Conservation (phyloP, 1,140 invertebrate species). For the Archegozetes longisetosus region DNA sequence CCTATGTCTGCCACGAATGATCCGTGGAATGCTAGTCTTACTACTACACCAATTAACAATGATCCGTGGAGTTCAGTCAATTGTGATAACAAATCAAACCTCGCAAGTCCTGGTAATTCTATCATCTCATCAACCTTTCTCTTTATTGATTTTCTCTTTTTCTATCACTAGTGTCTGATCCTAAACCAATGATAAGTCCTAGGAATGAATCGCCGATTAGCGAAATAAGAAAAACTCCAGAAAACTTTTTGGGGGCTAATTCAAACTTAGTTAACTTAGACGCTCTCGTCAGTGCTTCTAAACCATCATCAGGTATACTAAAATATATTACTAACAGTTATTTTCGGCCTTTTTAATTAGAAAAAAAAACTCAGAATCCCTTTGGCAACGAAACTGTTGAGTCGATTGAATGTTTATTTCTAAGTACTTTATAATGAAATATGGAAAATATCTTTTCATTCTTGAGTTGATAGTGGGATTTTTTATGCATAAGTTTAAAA, state of each 20-base stretch:
- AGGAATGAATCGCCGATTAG: neutral
- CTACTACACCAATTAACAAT: neutral
- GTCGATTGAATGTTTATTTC: conserved; percentile 3
- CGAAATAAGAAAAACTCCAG: conserved; percentile 58
- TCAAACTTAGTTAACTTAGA: conserved; percentile 84
- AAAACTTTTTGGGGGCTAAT: conserved; percentile 84
- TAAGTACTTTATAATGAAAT: neutral
- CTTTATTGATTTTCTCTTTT: neutral
- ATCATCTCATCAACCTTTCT: neutral
- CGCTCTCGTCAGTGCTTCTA: conserved; percentile 63
- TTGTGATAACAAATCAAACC: neutral
- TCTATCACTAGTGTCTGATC: neutral
- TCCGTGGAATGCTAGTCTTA: neutral
- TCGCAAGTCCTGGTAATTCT: neutral
- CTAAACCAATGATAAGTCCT: neutral
- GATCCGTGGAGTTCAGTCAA: conserved; percentile 8
- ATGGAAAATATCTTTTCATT: too few species aligned
- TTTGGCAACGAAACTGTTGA: conserved; percentile 3
- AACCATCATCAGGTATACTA: conserved; percentile 17
- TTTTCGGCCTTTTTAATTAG: neutral
- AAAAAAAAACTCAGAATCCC: neutral
- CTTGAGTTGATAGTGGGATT: too few species aligned
- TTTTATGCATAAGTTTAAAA: too few species aligned
- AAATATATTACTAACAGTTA: neutral
- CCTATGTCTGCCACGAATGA: neutral